Base-by-base conservation (phyloP, 2,113 vertebrate genomes). In the Hylia prasina region DNA sequence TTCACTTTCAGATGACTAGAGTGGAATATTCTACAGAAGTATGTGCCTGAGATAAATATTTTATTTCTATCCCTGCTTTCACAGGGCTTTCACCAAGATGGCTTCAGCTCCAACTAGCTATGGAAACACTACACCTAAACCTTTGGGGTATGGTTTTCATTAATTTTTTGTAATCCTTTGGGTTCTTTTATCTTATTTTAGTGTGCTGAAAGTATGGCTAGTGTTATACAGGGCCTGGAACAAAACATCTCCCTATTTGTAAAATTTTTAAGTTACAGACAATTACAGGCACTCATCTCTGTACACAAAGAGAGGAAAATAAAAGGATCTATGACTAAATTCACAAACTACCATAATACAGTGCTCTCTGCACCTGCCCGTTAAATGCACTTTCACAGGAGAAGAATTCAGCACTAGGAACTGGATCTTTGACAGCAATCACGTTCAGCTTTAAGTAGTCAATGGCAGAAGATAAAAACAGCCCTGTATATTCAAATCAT, bases 61-160 rank as follows among this genome's bases (percentile, higher is more conserved):
- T 87, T 31, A 68, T 87, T 93, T 89, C 75, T 94, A 9, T 85
- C 47, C 20, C 8, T 95, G 50, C 71, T 96, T 97, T 97, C 44
- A 76, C 87, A 99, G 99, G 95, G 99, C 99, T 76, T 99, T 99
- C 96, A 98, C 99, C 87, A 99, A 99, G 98, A 99, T 99, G 98
- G 99, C 99, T 82, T 98, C 99, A 80, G 96, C 98, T 90, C 99
- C 99, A 40, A 91, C 99, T 66, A 99, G 98, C 98, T 99, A 99
- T 69, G 99, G 99, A 82, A 99, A 97, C 87, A 97, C 98, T 84
- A 98, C 99, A 2, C 97, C 99, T 60, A 99, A 99, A 96, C 98
- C 99, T 58, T 98, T 99, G 98, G 99, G 99, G 99, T 99, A 97
- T 97, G 98, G 96, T 89, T 93, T 93, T 91, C 30, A 47, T 95